Evolutionary conservation across 2,113 vertebrate species (phyloP).

Genomic region (Gambusia holbrooki): DNA sequence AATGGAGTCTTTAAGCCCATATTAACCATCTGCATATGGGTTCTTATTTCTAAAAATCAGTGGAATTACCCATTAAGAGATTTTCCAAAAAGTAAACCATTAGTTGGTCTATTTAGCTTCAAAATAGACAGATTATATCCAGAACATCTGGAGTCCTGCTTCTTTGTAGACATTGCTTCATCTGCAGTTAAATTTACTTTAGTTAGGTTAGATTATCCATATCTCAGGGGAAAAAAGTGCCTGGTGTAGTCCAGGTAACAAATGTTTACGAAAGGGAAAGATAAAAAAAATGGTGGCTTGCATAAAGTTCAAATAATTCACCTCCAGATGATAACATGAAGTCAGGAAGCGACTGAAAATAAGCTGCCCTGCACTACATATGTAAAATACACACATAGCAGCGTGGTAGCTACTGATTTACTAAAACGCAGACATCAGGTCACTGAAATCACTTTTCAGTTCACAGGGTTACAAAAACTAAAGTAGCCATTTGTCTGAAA

Average conservation of each 20-base stretch:
- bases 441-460: slow-evolving; percentile 23
- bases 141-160: slow-evolving; percentile 4
- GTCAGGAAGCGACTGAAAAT: not conserved
- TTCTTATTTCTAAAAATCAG: not conserved
- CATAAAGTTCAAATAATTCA: slow-evolving; percentile 44
- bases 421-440: slow-evolving; percentile 45
- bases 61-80: not conserved
- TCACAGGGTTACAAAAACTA: slow-evolving; percentile 7
- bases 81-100: not conserved
- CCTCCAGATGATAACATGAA: slow-evolving; percentile 25
- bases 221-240: not conserved
- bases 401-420: slow-evolving; percentile 57
- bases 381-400: slow-evolving; percentile 8
- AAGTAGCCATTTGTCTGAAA: not conserved
- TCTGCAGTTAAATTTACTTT: not conserved
- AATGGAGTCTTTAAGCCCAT: not conserved
- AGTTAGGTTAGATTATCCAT: not conserved
- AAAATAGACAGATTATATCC: not conserved
- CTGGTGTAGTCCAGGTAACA: slow-evolving; percentile 14
- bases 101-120: not conserved
- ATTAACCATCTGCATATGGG: not conserved
- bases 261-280: slow-evolving; percentile 41
- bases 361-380: not conserved
- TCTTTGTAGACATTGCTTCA: not conserved
- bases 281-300: slow-evolving; percentile 43